These are phyloP conservation scores for Linurgus olivaceus DNA, from an alignment of 2,797 vertebrate genomes.

Conservation along the genomic window DNA sequence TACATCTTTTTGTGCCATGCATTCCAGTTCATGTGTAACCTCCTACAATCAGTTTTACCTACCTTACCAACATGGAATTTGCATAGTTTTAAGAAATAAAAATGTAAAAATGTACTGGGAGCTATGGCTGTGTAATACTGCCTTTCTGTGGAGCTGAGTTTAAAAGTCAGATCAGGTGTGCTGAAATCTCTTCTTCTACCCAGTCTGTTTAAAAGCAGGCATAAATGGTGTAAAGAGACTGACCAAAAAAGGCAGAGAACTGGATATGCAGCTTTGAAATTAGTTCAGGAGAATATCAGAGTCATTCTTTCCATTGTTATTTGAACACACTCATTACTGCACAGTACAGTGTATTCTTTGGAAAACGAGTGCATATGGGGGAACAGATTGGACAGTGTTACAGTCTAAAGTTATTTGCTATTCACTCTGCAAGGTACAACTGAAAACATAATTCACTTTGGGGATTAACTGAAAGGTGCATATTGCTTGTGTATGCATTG, in stretches of 20 bases:
- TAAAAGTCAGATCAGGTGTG: conserved; percentile 29
- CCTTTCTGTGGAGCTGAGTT: background rate
- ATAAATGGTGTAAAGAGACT: conserved; percentile 31
- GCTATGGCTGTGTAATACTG: background rate
- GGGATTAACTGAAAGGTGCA: background rate
- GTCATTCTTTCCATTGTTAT: conserved; percentile 67
- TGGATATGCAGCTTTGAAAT: conserved; percentile 36
- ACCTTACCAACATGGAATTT: background rate
- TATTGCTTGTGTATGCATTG: background rate
- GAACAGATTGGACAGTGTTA: conserved; percentile 53
- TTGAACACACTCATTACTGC: conserved; percentile 17
- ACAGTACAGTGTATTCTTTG: conserved; percentile 59
- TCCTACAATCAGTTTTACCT: background rate
- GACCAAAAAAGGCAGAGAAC: conserved; percentile 64
- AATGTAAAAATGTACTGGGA: background rate
- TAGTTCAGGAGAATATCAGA: conserved; percentile 4
- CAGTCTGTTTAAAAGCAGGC: conserved; percentile 19
- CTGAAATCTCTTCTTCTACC: background rate
- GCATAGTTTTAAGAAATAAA: background rate
- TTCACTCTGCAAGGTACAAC: conserved; percentile 12
- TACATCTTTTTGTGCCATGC: background rate
- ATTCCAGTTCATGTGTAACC: background rate
- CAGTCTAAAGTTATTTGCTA: conserved; percentile 28
- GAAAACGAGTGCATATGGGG: conserved; percentile 21
- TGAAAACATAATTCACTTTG: conserved; percentile 44